A percentile compares a stretch with the other conserved stretches of the same genome.
phyloP scores from a whole-genome alignment of 2,797 vertebrate genomes.

The Dendrocincla tyrannina region DNA sequence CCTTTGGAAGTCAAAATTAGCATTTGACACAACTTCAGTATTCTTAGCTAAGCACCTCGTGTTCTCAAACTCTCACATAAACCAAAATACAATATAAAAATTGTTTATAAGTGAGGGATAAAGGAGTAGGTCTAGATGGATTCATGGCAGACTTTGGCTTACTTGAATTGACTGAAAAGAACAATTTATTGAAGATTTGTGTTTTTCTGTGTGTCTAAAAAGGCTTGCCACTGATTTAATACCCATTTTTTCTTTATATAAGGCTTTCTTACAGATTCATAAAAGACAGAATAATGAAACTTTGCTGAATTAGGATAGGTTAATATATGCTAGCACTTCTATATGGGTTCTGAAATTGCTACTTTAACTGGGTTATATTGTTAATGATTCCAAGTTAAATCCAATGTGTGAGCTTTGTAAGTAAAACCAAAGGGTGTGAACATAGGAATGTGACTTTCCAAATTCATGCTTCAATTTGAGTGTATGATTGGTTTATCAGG shows the following conservation, averaged over 20 bases:
- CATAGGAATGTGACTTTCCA: background rate
- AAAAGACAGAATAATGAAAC: background rate
- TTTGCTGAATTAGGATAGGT: background rate
- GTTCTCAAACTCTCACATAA: background rate
- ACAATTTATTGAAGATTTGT: background rate
- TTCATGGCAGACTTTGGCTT: background rate
- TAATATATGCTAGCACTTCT: background rate
- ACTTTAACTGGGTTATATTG: background rate
- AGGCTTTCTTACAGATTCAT: background rate
- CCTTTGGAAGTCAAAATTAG: background rate
- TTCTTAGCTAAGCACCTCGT: background rate
- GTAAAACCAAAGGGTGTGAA: background rate
- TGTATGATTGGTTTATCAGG: background rate
- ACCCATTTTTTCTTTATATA: background rate
- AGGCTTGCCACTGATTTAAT: background rate
- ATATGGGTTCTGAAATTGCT: background rate
- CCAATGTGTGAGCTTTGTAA: background rate
- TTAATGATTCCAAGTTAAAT: background rate
- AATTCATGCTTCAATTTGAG: background rate
- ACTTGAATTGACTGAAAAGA: background rate
- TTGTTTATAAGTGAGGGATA: background rate
- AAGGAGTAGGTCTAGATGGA: background rate
- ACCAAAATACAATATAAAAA: background rate
- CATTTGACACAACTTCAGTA: background rate
- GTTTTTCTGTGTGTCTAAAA: background rate